Base-by-base conservation (phyloP, 2,113 vertebrate species). In the Trichechus manatus region DNA sequence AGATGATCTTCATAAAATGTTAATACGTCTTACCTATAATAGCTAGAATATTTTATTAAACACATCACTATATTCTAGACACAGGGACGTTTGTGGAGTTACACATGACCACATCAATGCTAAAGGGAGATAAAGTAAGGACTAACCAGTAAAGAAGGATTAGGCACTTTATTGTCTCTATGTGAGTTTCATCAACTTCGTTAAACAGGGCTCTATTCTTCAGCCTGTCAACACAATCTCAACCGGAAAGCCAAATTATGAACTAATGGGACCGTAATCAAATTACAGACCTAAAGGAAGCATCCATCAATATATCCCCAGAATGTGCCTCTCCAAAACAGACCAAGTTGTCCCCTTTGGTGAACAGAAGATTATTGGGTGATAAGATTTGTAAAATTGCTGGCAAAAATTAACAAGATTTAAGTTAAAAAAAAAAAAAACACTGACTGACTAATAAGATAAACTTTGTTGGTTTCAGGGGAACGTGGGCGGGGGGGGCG, bases 191-290 rank as follows among this genome's bases (percentile, higher is more conserved):
- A 96, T 91, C 61, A 92, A 78, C 93, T 90, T 90, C 70, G 83
- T 94, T 92, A 85, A 97, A 95, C 29, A 89, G 92, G 72, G 90
- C 91, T 97, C 85, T 89, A 77, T 90, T 95, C 81, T 96, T 92
- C 61, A 97, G 92, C 39, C 95, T 96, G 87, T 97, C 88, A 96
- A 92, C 68, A 5, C 77, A 72, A 96, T 82, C 90, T 92, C 87
- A 89, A 96, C 95, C 27, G 29, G 93, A 97, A 97, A 97, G 77
- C 64, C 79, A 94, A 96, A 97, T 95, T 97, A 96, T 96, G 83
- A 95, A 95, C 75, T 96, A 92, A 96, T 95, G 86, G 78, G 22
- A 83, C 36, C 59, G 87, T 95, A 97, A 97, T 94, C 93, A 87
- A 97, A 96, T 97, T 90, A 92, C 22, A 78, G 80, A 31, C 59